Percentiles rank a stretch among this genome's conserved stretches.
Conservation (phyloP, 92 coral and sea anemone genomes). For the Epizoanthus rinbou region DNA sequence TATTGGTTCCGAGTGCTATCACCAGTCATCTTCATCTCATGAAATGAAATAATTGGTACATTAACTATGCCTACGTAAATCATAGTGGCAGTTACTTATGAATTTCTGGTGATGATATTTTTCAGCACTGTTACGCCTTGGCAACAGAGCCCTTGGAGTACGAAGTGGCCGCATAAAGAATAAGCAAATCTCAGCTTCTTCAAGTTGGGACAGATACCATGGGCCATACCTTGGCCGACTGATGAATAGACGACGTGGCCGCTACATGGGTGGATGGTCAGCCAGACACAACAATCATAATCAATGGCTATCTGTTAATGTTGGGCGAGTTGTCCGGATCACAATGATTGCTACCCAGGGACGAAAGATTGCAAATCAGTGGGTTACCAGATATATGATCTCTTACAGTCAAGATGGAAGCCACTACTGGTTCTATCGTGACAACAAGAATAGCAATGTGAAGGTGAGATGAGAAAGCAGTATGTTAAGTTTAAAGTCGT, state of each 20-base stretch:
- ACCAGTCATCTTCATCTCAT: not conserved
- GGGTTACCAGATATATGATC: conserved; percentile 67
- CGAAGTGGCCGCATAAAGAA: conserved; percentile 81
- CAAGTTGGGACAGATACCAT: conserved; percentile 69
- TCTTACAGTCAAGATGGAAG: conserved; percentile 76
- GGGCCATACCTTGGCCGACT: conserved; percentile 76
- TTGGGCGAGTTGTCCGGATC: conserved; percentile 63
- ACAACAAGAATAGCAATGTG: conserved; percentile 29
- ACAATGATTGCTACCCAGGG: conserved; percentile 89
- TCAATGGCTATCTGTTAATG: conserved; percentile 86
- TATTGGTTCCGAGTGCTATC: no score
- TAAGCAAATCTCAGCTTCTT: conserved; percentile 69
- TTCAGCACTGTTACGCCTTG: conserved; percentile 68
- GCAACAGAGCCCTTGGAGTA: conserved; percentile 71
- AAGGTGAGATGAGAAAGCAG: conserved; percentile 16
- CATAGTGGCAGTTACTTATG: not conserved
- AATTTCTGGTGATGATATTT: not conserved
- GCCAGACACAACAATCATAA: conserved; percentile 79
- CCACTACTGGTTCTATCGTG: conserved; percentile 60
- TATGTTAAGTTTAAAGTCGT: no score
- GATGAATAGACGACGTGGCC: conserved; percentile 64
- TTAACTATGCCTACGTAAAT: not conserved
- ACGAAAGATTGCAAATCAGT: conserved; percentile 63
- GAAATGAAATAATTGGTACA: not conserved
- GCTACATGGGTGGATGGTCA: conserved; percentile 85